Base-by-base conservation (phyloP, 1,140 invertebrate species). In the Apis dorsata region DNA sequence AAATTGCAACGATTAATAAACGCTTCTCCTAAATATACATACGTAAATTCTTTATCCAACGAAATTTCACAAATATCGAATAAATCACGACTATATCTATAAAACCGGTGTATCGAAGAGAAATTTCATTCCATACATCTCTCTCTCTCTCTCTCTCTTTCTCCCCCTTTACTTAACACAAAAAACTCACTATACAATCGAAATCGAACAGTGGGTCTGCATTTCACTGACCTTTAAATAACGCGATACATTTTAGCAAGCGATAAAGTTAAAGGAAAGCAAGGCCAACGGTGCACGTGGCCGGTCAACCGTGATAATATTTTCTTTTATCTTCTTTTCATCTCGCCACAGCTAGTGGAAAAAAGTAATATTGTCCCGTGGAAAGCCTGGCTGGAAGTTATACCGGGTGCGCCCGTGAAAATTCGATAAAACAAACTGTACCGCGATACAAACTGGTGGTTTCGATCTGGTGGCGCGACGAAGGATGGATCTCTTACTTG, bases 371-470 rank as follows among this genome's bases (percentile, higher is more conserved):
- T 88, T 69, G 86, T 87, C 66, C 28, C 71, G 24, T 55, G 24
- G 70, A 66, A 85, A 87, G 85, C 78, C 76, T 72, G 72, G 60
- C 60, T 79, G 60, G 76, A 63, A 76, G 79, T 55, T 83, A 85
- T 84, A 76, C 82, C 71, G 24, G 57, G 51, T 11, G 51, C 63
- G 44, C 66, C 24, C 28, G 66, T 77, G 86, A 83, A 88, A 88
- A 88, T 88, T 88, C 86, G 83, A 88, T 88, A 83, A 83, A 88
- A 88, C 87, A 85, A 88, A 88, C 86, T 88, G 34, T 7, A 44
- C 34, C 87, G 63, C 78, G 78, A 28, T 76, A 85, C 82, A 85
- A 44, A 81, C 82, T 70, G 72, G 53, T 70, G 72, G 53, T 63
- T 44, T n/a, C 15, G 49, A n/a, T 24, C 28, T 17, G 34, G 34